Evolutionary conservation across 2,113 vertebrate genomes (phyloP), one percentile per base, ranked within the genome.

Genomic region (Syngnathus scovelli): DNA sequence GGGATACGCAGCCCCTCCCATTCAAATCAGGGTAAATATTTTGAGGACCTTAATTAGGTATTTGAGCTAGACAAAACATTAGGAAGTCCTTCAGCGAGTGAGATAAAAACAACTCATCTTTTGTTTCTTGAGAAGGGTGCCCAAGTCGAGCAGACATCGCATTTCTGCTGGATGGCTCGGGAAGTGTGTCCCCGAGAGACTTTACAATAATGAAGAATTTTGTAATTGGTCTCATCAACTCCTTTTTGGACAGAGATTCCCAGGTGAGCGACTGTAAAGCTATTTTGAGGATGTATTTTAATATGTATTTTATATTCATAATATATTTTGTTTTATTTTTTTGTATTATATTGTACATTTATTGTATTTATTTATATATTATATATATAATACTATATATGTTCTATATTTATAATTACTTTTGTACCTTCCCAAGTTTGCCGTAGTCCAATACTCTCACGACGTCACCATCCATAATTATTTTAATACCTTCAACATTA

Each of bases 161-260:
- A 6, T 89, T 91, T 78, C 76, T 92, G 3, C 46, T 91, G 68
- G 90, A 92, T 59, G 89, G 90, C 13, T 91, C 90, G 27, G 86
- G 87, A 11, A 91, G 91, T 46, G 85, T 92, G 1, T 0, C 0
- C 0, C 0, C 0, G 0, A 0, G 0, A 0, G 78, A 91, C 19
- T 92, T 91, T 68, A 0, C 0, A 0, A 68, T 0, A 61, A 90
- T 91, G 90, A 91, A 90, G 77, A 0, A 0, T 0, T 91, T 92
- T 77, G 83, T 92, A 44, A 72, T 15, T 72, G 41, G 49, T 0
- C 10, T 91, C 39, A 66, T 89, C 23, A 0, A 1, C 0, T 61
- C 67, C 1, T 79, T 92, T 2, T 0, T 36, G 5, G 41, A 6
- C 12, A 61, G 37, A 46, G 71, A 74, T n/a, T 66, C 61, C 68